Conservation (phyloP, 1,140 invertebrate species). For the Drosophila watanabei region DNA sequence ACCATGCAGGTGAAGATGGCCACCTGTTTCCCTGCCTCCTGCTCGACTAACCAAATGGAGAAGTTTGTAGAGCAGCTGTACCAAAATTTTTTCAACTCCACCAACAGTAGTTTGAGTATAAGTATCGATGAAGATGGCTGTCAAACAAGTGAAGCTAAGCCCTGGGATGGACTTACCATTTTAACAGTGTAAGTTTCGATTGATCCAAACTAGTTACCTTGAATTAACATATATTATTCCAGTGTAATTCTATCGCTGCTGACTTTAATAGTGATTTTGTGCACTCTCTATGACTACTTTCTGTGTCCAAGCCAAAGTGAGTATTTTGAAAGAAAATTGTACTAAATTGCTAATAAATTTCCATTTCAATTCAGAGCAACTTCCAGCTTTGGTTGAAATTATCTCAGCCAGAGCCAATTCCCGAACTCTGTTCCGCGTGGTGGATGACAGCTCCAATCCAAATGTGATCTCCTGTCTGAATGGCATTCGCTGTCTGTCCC, state of each 20-base stretch:
- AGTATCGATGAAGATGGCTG: constrained; percentile 11
- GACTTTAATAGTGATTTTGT: constrained; percentile 1
- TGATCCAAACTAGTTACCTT: neutral
- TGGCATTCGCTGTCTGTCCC: constrained; percentile 87
- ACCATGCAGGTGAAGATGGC: constrained; percentile 16
- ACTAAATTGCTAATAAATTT: neutral
- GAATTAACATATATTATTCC: neutral
- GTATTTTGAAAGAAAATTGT: neutral
- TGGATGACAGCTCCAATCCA: constrained; percentile 30
- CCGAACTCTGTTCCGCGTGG: constrained; percentile 40
- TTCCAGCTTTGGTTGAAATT: constrained; percentile 39
- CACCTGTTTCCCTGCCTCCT: constrained; percentile 30
- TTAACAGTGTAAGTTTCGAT: constrained; percentile 54
- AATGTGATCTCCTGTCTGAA: constrained; percentile 86
- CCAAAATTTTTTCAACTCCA: neutral
- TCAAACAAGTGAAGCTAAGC: constrained; percentile 9
- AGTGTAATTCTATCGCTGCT: constrained; percentile 47
- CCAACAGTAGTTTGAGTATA: neutral
- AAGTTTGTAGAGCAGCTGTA: neutral
- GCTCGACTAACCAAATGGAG: constrained; percentile 15
- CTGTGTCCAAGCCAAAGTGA: constrained; percentile 40
- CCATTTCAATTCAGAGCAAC: constrained; percentile 15
- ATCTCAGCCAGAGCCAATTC: constrained; percentile 58
- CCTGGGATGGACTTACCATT: constrained; percentile 42
- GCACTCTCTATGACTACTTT: constrained; percentile 54